Conservation (phyloP, 2,888 invertebrate species). For the Brachyptera risi region DNA sequence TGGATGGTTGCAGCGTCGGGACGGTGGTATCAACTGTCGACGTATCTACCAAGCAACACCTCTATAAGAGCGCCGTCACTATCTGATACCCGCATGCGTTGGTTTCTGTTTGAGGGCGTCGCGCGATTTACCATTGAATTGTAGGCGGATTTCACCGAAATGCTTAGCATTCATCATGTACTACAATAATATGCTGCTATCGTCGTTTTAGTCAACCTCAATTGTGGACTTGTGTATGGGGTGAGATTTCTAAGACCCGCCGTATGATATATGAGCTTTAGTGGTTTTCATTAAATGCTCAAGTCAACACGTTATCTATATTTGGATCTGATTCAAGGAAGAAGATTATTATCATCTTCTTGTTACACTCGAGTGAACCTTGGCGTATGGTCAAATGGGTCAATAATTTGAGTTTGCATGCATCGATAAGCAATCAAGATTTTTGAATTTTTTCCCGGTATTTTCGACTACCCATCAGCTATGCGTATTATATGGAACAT, state of each 20-base stretch:
- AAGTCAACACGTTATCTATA: neutral
- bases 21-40: neutral
- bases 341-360: too few species aligned
- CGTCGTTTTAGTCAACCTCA: neutral
- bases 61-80: constrained; percentile 3
- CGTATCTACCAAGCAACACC: neutral
- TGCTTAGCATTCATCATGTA: constrained; percentile 7
- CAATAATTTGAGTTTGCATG: too few species aligned
- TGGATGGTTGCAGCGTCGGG: neutral
- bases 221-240: neutral
- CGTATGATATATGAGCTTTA: neutral
- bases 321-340: too few species aligned
- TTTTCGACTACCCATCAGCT: too few species aligned
- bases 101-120: neutral
- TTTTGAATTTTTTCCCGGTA: too few species aligned
- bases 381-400: too few species aligned
- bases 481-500: too few species aligned
- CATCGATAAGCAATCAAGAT: too few species aligned
- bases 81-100: constrained; percentile 3
- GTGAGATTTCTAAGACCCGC: neutral
- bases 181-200: neutral
- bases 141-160: neutral
- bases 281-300: neutral
- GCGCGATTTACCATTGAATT: too few species aligned
- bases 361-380: too few species aligned